Conservation (phyloP, 1,140 invertebrate species). For the Apis dorsata region DNA sequence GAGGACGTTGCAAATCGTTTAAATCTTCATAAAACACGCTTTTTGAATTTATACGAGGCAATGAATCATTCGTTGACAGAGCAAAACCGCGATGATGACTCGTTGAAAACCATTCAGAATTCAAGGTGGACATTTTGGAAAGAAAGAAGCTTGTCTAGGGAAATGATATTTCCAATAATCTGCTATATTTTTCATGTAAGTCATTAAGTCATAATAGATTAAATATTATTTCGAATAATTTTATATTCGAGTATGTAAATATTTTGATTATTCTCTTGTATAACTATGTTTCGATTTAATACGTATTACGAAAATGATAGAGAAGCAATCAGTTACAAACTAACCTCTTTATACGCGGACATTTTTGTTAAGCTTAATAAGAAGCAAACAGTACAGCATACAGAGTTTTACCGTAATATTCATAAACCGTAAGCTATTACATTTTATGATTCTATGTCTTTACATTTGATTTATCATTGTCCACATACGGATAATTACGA, state of each 20-base stretch:
- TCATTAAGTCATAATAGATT: background rate
- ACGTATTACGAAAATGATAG: background rate
- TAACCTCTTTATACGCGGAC: background rate
- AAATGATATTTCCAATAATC: background rate
- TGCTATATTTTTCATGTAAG: background rate
- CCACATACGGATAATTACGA: constrained; percentile 58
- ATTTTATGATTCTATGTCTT: constrained; percentile 60
- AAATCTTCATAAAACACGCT: constrained; percentile 22
- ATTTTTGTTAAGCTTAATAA: constrained; percentile 26
- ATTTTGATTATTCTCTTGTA: background rate
- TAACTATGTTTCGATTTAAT: background rate
- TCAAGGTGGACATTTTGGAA: background rate
- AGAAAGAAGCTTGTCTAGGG: background rate
- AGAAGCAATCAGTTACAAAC: background rate
- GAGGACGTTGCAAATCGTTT: constrained; percentile 7
- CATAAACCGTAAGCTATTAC: constrained; percentile 51
- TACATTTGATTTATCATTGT: constrained; percentile 68
- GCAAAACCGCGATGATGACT: too few species aligned
- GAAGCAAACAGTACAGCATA: background rate
- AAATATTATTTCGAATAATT: background rate
- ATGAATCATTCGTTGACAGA: constrained; percentile 12
- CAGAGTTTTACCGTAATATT: constrained; percentile 38
- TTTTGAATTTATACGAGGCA: background rate
- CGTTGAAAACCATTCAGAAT: background rate
- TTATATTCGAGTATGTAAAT: background rate